phyloP scores from a whole-genome alignment of 2,888 invertebrate species.

The Lithophane leautieri region DNA sequence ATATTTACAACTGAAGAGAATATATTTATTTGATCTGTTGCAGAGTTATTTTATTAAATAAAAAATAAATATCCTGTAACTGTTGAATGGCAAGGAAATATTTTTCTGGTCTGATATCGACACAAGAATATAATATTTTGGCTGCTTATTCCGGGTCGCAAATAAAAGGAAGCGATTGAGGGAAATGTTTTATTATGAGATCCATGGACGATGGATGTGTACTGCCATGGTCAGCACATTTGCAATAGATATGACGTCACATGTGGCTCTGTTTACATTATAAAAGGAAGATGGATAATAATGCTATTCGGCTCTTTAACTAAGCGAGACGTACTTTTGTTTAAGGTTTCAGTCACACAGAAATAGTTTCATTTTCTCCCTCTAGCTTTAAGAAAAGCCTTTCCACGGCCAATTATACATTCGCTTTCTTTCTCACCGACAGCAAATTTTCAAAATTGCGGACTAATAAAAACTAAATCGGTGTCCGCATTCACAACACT shows the following conservation, averaged over 20 bases:
- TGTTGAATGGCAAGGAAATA: slow-evolving; percentile 18
- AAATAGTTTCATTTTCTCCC: slow-evolving; percentile 14
- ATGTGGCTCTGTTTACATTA: slow-evolving; percentile 25
- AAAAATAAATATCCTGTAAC: neutral
- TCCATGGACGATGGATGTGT: slow-evolving; percentile 40
- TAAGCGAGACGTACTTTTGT: slow-evolving; percentile 3
- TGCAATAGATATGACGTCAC: slow-evolving; percentile 30
- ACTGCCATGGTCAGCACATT: slow-evolving; percentile 48
- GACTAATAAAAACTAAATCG: slow-evolving; percentile 55
- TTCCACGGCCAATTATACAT: slow-evolving; percentile 53
- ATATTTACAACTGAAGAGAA: slow-evolving; percentile 48
- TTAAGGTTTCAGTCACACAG: neutral
- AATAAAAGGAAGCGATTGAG: slow-evolving; percentile 45
- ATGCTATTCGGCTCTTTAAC: slow-evolving; percentile 20
- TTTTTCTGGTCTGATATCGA: slow-evolving; percentile 19
- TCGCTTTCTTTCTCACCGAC: slow-evolving; percentile 36
- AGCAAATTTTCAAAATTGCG: slow-evolving; percentile 55
- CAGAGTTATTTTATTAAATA: slow-evolving; percentile 13
- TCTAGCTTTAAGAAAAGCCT: slow-evolving; percentile 9
- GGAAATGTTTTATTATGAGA: slow-evolving; percentile 51
- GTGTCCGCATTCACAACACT: slow-evolving; percentile 43
- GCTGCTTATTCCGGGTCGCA: slow-evolving; percentile 26
- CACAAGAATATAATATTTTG: slow-evolving; percentile 30
- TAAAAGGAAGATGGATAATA: slow-evolving; percentile 24
- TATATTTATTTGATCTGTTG: slow-evolving; percentile 42